phyloP scores from a whole-genome alignment of 2,888 invertebrate genomes.

The Platypus cylindrus region DNA sequence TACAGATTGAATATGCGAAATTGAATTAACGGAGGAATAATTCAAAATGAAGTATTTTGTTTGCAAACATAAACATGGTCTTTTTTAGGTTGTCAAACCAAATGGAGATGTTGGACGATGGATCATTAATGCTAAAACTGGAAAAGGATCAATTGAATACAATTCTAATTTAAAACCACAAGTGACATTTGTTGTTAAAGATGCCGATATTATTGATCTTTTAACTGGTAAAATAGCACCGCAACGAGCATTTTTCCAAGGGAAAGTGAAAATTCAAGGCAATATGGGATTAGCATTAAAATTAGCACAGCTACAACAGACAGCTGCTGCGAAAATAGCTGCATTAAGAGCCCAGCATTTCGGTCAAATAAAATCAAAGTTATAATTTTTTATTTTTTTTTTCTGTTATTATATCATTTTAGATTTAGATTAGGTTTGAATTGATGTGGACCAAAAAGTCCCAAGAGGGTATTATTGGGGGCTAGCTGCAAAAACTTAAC shows the following conservation, averaged over 20 bases:
- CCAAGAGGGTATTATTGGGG: too few relatives aligned
- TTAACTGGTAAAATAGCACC: conserved; percentile 86
- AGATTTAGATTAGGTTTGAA: too few relatives aligned
- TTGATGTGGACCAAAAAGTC: too few relatives aligned
- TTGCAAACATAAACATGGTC: too few relatives aligned
- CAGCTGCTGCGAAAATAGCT: conserved; percentile 61
- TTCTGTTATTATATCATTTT: conserved; percentile 4
- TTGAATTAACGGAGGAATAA: too few relatives aligned
- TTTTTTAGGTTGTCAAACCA: conserved; percentile 53
- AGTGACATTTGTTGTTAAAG: conserved; percentile 78
- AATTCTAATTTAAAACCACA: conserved; percentile 79
- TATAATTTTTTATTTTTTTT: conserved; percentile 39
- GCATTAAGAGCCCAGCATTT: conserved; percentile 54
- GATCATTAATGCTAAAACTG: conserved; percentile 85
- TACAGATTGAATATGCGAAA: too few relatives aligned
- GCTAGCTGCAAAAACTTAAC: too few relatives aligned
- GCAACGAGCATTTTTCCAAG: conserved; percentile 93
- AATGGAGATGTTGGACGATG: conserved; percentile 74
- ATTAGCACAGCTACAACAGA: conserved; percentile 67
- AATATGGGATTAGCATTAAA: conserved; percentile 97
- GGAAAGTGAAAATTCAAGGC: conserved; percentile 91
- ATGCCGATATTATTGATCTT: conserved; percentile 76
- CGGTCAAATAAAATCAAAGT: conserved; percentile 20
- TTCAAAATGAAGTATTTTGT: too few relatives aligned
- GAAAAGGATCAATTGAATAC: conserved; percentile 74